These are phyloP conservation scores for Neuroterus valhalla DNA, from an alignment of 1,140 invertebrate species.

Conservation along the genomic window DNA sequence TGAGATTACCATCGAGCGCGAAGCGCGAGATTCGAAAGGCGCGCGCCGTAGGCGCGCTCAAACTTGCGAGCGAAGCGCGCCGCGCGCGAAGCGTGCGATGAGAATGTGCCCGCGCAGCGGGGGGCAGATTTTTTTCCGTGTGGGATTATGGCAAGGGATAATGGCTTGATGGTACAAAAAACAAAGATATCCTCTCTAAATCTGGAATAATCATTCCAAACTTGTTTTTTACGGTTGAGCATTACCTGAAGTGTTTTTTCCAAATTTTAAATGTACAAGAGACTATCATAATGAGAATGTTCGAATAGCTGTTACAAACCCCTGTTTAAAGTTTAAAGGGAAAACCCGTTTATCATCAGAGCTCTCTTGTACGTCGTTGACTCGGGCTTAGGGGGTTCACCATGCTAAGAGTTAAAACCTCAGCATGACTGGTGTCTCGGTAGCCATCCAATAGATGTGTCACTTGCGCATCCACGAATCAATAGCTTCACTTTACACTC, in stretches of 20 bases:
- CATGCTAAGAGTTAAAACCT: constrained; percentile 66
- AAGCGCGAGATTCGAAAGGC: too few species aligned
- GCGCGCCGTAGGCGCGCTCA: too few species aligned
- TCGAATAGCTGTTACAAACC: background rate
- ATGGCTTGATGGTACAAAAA: too few species aligned
- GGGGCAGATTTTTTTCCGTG: too few species aligned
- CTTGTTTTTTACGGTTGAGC: background rate
- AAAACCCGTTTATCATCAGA: constrained; percentile 64
- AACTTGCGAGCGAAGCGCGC: too few species aligned
- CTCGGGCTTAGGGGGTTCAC: constrained; percentile 57
- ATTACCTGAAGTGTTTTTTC: background rate
- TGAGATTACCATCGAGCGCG: too few species aligned
- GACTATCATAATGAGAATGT: constrained; percentile 6
- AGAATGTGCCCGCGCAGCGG: too few species aligned
- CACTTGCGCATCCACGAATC: constrained; percentile 67
- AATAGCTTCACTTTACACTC: constrained; percentile 65
- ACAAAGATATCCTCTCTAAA: too few species aligned
- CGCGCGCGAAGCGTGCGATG: too few species aligned
- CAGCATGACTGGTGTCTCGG: constrained; percentile 67
- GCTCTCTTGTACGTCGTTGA: constrained; percentile 46
- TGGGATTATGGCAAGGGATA: too few species aligned
- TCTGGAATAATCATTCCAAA: background rate
- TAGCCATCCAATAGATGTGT: constrained; percentile 63
- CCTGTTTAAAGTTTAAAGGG: background rate
- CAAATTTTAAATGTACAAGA: background rate